These are phyloP conservation scores for Ashinkailepas kermadecensis DNA, from an alignment of 2,888 invertebrate genomes.

Conservation along the genomic window DNA sequence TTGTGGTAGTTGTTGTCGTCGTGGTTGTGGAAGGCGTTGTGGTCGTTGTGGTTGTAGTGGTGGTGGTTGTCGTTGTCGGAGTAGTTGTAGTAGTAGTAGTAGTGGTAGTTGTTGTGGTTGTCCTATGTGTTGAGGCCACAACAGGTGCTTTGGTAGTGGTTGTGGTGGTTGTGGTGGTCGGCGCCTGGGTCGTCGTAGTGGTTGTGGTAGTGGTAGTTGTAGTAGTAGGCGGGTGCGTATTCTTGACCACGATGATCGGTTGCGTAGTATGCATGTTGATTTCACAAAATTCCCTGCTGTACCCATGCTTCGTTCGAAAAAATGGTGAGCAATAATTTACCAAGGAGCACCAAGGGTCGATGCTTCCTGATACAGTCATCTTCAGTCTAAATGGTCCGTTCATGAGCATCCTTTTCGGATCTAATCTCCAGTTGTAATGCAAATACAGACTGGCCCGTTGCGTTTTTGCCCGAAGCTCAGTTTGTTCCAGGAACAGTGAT, in stretches of 20 bases:
- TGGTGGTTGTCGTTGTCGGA: background rate
- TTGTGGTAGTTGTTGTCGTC: background rate
- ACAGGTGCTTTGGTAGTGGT: background rate
- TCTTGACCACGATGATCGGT: background rate
- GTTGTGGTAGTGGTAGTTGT: background rate
- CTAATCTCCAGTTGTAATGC: background rate
- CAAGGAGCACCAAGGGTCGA: background rate
- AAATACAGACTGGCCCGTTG: background rate
- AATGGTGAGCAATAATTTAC: background rate
- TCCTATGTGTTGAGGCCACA: background rate
- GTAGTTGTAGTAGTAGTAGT: background rate
- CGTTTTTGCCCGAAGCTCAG: background rate
- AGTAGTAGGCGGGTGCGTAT: background rate
- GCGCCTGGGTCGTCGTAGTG: background rate
- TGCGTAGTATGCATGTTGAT: background rate
- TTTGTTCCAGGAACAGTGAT: background rate
- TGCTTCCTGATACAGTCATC: background rate
- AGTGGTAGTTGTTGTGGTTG: background rate
- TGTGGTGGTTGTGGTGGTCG: background rate
- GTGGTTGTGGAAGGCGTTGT: background rate
- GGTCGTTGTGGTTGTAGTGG: background rate
- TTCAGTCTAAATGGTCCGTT: background rate
- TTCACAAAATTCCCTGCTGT: background rate
- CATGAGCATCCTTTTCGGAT: background rate
- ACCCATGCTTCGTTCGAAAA: background rate